Base-by-base conservation (phyloP, 1,140 invertebrate genomes). In the Drosophila insularis region DNA sequence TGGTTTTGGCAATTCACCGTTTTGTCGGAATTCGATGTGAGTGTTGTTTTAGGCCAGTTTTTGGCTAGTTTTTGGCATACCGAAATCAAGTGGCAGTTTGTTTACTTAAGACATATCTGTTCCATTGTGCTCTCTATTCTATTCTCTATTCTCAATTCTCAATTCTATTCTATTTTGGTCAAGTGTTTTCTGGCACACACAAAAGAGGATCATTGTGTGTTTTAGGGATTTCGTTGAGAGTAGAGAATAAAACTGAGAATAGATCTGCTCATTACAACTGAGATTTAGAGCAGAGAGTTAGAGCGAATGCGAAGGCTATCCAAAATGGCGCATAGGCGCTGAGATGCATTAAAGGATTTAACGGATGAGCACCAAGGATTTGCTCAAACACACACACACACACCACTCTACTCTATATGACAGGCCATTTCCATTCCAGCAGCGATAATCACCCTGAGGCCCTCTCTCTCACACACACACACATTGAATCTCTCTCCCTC, bases 311-410 rank as follows among this genome's bases (percentile, higher is more conserved):
- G 70, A 50, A 21, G 11, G 40, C 39, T 13, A 40, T 8, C 14
- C 43, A 50, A 50, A 50, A 50, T 50, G 43, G 43, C 19, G 35
- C 19, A 19, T 19, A 50, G 43, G 43, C 81, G 68, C 50, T 64
- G 37, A 67, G 43, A 43, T 56, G 77, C 81, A 80, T 85, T 81
- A 86, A 85, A 85, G 81, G 81, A 85, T 85, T 85, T 80, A 64
- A 46, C 63, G 74, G 80, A 82, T 82, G 79, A 81, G 62, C 50
- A 40, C 23, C 8, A n/a, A 37, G 23, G 39, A 72, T 54, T 54
- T 50, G 54, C 21, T 13, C 68, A 43, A 62, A 35, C 32, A 35
- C 55, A 43, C 35, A 31, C 13, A 50, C 37, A 31, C 40, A 14
- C n/a, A 14, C 27, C 21, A 19, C 21, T 67, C 40, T 59, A 32